These are phyloP conservation scores for Ia io DNA, from an alignment of 2,113 vertebrate species.

Conservation along the genomic window DNA sequence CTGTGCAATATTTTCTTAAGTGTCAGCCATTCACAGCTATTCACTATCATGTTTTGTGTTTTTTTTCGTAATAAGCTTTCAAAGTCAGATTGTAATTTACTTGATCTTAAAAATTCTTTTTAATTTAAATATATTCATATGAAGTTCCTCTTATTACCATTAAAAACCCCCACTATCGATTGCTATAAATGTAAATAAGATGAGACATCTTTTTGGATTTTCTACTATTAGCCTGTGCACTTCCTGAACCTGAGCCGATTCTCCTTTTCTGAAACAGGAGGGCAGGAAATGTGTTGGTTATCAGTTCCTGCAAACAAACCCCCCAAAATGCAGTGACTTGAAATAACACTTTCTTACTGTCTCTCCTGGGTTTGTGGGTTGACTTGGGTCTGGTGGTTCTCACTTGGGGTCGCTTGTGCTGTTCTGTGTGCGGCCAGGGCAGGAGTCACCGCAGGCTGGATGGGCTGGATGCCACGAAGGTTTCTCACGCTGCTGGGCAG, in stretches of 20 bases:
- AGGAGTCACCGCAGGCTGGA: neutral
- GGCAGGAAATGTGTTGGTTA: neutral
- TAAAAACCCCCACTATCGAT: neutral
- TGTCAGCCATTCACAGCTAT: neutral
- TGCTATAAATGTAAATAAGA: neutral
- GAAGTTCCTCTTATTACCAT: neutral
- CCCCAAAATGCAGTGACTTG: neutral
- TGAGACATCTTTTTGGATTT: neutral
- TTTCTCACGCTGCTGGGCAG: neutral
- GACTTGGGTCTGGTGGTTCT: neutral
- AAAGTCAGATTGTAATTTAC: conserved; percentile 15
- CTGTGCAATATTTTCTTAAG: neutral
- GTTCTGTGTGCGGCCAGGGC: neutral
- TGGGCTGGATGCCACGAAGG: neutral
- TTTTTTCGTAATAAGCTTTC: conserved; percentile 29
- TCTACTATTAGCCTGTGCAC: neutral
- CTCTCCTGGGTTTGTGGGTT: neutral
- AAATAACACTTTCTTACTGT: neutral
- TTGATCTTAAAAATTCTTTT: conserved; percentile 16
- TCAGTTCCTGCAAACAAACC: conserved; percentile 7
- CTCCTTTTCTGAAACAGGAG: neutral
- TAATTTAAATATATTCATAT: conserved; percentile 7
- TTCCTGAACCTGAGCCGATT: neutral
- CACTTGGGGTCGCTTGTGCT: neutral
- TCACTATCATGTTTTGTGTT: neutral